phyloP scores from a whole-genome alignment of 2,797 vertebrate species.

The Ambastaia sidthimunki region DNA sequence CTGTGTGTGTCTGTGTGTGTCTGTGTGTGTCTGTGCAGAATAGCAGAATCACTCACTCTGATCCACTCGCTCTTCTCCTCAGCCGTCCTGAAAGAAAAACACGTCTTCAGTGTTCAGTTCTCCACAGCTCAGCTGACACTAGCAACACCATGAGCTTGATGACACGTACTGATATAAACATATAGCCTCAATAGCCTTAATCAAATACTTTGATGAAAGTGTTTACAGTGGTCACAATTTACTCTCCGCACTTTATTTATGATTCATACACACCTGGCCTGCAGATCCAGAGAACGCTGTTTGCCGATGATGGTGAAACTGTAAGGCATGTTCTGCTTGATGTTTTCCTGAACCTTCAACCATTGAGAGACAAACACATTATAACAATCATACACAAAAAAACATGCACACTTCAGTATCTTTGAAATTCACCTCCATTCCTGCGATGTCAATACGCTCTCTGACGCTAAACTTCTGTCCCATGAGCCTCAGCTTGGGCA shows the following conservation, averaged over 20 bases:
- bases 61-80: conserved; percentile 97
- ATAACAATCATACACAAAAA: background rate
- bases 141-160: background rate
- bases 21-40: background rate
- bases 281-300: conserved; percentile 90
- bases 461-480: conserved; percentile 98
- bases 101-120: background rate
- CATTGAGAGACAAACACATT: conserved; percentile 32
- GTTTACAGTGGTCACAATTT: background rate
- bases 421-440: conserved; percentile 85
- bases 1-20: too few relatives aligned
- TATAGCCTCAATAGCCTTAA: too few relatives aligned
- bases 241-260: conserved; percentile 65
- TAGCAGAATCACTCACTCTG: conserved; percentile 77
- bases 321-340: conserved; percentile 86
- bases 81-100: conserved; percentile 81
- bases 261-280: conserved; percentile 83
- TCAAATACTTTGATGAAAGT: background rate
- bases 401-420: background rate
- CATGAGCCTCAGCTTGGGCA: conserved; percentile 93
- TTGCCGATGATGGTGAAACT: conserved; percentile 90
- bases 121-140: background rate
- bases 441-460: conserved; percentile 94
- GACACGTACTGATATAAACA: background rate
- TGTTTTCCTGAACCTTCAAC: conserved; percentile 88